Conservation (phyloP, 2,797 vertebrate species). For the Carcharodon carcharias region DNA sequence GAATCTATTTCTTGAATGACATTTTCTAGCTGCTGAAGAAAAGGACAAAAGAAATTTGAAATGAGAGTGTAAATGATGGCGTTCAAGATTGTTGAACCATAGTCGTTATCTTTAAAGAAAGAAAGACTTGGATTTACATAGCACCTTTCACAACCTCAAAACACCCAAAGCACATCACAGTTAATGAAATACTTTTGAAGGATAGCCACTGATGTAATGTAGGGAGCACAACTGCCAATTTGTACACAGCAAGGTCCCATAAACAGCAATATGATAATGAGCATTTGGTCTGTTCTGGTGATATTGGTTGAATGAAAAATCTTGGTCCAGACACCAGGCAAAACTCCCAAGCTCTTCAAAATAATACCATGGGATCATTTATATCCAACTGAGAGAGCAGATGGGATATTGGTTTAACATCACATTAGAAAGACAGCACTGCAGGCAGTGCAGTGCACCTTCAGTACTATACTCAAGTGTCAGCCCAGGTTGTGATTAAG, state of each 20-base stretch:
- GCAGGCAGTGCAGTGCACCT: no score
- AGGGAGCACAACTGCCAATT: neutral
- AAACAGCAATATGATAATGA: neutral
- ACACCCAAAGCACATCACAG: neutral
- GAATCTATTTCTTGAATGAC: neutral
- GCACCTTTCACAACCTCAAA: neutral
- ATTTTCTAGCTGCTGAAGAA: neutral
- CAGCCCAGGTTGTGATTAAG: no score
- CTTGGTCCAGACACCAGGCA: neutral
- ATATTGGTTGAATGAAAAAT: neutral
- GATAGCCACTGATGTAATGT: neutral
- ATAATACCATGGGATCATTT: no score
- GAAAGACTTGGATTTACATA: neutral
- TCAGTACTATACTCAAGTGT: no score
- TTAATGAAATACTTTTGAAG: neutral
- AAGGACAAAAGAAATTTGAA: neutral
- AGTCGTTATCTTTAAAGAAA: neutral
- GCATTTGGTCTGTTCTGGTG: neutral
- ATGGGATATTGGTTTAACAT: no score
- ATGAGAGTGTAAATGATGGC: no score
- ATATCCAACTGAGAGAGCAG: no score
- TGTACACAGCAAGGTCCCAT: neutral
- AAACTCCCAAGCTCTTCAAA: neutral
- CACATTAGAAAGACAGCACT: no score
- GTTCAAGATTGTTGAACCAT: neutral